Evolutionary conservation across 1,140 invertebrate genomes (phyloP), one percentile per base, ranked within the genome.

Genomic region (Caenorhabditis remanei): DNA sequence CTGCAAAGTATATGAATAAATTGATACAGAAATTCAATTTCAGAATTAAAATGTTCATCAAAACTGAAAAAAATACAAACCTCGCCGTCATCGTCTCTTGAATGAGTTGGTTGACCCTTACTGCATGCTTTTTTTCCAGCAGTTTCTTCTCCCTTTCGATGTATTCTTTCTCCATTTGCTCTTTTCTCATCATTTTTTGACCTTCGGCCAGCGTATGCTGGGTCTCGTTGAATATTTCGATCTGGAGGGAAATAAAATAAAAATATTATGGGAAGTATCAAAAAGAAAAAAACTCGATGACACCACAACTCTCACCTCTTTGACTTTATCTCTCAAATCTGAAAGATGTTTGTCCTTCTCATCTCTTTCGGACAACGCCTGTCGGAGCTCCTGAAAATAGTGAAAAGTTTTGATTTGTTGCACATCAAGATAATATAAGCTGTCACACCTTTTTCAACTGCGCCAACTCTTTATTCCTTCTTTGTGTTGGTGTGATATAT

Each of bases 401-500:
- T n/a, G 19, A 65, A 53, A 13, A 16, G 21, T 67, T 84, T 24
- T 19, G 71, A 71, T 11, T 82, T 7, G 71, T 58, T 90, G 43
- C 84, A 50, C 24, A 85, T 50, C 32, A n/a, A 84, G 58, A 84
- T 61, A 84, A 8, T 46, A 56, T 11, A 50, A 24, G 43, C 24
- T 24, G 50, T 58, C 85, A 67, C 48, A 71, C 79, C 56, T 71
- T 58, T 53, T 87, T 79, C 53, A 61, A 14, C 50, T 61, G 40
- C 9, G 43, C 65, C 7, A 85, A 56, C n/a, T 93, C 91, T 50
- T 88, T 86, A 43, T 90, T 90, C 61, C 85, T 89, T 21, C 89
- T 24, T 83, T 92, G 91, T 4, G 92, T 92, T 14, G 91, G 91
- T n/a, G 91, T 92, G 21, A 92, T 58, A 87, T 92, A 92, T n/a